phyloP scores from a whole-genome alignment of 2,888 invertebrate genomes.

The Ganaspis brasiliensis region DNA sequence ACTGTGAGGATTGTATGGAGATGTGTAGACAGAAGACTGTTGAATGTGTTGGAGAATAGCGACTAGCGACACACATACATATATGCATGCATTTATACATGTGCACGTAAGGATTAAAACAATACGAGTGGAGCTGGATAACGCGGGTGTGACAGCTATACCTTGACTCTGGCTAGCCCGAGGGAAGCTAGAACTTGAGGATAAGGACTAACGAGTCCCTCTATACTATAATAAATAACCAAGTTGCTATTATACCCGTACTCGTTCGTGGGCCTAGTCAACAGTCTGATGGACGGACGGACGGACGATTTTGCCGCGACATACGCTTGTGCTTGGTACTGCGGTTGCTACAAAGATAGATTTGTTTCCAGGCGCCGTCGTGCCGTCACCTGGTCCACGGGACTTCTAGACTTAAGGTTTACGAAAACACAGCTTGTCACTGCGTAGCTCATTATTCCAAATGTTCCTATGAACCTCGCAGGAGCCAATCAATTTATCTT shows the following conservation, averaged over 20 bases:
- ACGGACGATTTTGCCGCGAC: no score
- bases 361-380: slow-evolving; percentile 78
- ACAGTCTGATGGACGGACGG: slow-evolving; percentile 53
- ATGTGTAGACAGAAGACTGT: no score
- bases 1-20: no score
- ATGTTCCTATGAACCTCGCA: background rate
- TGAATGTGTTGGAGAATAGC: no score
- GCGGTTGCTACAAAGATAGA: slow-evolving; percentile 74
- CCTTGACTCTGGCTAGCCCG: slow-evolving; percentile 43
- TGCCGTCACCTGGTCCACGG: slow-evolving; percentile 73
- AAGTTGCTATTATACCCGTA: slow-evolving; percentile 48
- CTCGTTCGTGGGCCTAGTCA: slow-evolving; percentile 17
- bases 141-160: slow-evolving; percentile 73
- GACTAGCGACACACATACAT: background rate
- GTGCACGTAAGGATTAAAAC: slow-evolving; percentile 70
- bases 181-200: slow-evolving; percentile 60
- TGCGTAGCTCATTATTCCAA: background rate
- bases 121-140: slow-evolving; percentile 71
- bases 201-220: slow-evolving; percentile 75
- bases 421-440: slow-evolving; percentile 24
- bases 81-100: background rate
- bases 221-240: slow-evolving; percentile 78
- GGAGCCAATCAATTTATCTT: slow-evolving; percentile 1
- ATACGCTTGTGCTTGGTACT: slow-evolving; percentile 45
- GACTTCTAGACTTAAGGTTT: slow-evolving; percentile 67